Evolutionary conservation across 1,140 invertebrate genomes (phyloP).

Genomic region (Diorhabda sublineata): DNA sequence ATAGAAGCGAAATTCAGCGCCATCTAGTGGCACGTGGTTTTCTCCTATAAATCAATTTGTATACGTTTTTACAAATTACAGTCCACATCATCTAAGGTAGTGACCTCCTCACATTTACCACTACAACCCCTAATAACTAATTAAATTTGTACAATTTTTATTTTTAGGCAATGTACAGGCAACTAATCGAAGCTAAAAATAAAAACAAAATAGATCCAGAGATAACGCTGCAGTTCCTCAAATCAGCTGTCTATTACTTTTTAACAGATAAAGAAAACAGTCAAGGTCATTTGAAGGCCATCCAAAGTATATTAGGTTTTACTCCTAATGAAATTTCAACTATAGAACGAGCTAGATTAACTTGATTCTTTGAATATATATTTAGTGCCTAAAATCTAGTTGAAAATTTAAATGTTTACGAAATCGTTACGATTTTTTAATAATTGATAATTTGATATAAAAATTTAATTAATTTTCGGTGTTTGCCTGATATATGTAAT

Average conservation of each 20-base stretch:
- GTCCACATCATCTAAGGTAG: too few species aligned
- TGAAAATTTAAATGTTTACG: slow-evolving; percentile 4
- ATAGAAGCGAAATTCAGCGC: too few species aligned
- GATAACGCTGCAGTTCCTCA: slow-evolving; percentile 81
- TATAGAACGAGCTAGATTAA: slow-evolving; percentile 61
- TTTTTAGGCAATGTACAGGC: slow-evolving; percentile 76
- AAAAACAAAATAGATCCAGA: slow-evolving; percentile 73
- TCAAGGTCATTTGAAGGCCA: slow-evolving; percentile 76
- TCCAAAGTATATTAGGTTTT: slow-evolving; percentile 81
- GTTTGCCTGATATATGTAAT: too few species aligned
- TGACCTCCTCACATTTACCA: too few species aligned
- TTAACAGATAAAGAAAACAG: slow-evolving; percentile 81
- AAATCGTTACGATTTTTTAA: neutral
- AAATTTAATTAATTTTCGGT: too few species aligned
- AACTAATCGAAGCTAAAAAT: slow-evolving; percentile 67
- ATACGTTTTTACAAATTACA: too few species aligned
- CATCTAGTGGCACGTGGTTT: too few species aligned
- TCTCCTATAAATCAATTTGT: too few species aligned
- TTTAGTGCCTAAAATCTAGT: slow-evolving; percentile 26
- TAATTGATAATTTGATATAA: too few species aligned
- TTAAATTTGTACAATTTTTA: slow-evolving; percentile 18
- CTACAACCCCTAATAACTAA: too few species aligned
- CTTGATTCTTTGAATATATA: slow-evolving; percentile 19
- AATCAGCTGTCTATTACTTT: slow-evolving; percentile 87
- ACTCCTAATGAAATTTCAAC: slow-evolving; percentile 68